These are phyloP conservation scores for Sipha maydis DNA, from an alignment of 2,888 invertebrate genomes.

Conservation along the genomic window DNA sequence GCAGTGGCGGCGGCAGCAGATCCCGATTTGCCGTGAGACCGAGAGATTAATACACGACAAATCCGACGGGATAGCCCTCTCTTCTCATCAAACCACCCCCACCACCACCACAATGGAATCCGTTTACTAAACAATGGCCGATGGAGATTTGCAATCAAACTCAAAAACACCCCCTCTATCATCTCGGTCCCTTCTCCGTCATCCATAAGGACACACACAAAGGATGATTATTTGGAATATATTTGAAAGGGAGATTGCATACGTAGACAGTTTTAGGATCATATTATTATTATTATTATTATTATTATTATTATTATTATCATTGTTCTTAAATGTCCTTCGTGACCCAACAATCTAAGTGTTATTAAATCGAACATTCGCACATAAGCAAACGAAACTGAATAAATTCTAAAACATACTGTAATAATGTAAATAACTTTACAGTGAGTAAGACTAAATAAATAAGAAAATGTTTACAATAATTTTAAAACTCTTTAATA, in stretches of 20 bases:
- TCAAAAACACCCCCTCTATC: slow-evolving; percentile 6
- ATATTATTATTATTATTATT: slow-evolving; percentile 38
- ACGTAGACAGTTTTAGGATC: slow-evolving; percentile 23
- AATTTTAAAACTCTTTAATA: not conserved
- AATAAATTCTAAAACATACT: not conserved
- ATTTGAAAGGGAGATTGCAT: slow-evolving; percentile 2
- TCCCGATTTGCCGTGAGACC: slow-evolving; percentile 57
- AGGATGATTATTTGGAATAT: slow-evolving; percentile 38
- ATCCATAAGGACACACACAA: slow-evolving; percentile 35
- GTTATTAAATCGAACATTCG: slow-evolving; percentile 18
- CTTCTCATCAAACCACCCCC: not conserved
- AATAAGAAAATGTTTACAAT: not conserved
- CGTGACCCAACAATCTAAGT: slow-evolving; percentile 3
- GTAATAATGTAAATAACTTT: not conserved
- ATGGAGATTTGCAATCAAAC: slow-evolving; percentile 57
- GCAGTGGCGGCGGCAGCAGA: slow-evolving; percentile 23
- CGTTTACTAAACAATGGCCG: slow-evolving; percentile 59
- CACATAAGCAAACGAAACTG: not conserved
- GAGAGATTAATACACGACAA: slow-evolving; percentile 62
- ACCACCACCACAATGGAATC: slow-evolving; percentile 40
- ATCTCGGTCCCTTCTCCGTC: not conserved
- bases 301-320: slow-evolving; percentile 23
- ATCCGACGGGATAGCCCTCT: slow-evolving; percentile 51
- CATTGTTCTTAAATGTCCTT: slow-evolving; percentile 35
- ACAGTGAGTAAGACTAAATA: not conserved